Evolutionary conservation across 2,113 vertebrate genomes (phyloP), one percentile per base, ranked within the genome.

Genomic region (Columba livia): DNA sequence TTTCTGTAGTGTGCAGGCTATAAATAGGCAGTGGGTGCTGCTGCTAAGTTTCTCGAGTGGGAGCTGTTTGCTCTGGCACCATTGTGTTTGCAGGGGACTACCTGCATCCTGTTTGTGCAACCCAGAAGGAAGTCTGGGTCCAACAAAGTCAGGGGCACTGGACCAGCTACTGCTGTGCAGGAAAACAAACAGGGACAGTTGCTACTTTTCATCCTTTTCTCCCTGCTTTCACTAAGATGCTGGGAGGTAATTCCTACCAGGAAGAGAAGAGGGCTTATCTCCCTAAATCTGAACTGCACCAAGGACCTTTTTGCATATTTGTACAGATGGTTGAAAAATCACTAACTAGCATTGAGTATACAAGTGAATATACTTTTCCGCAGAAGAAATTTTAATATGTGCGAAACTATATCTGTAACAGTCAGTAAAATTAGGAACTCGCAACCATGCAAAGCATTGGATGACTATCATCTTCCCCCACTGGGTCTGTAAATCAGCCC

Each of bases 41-140:
- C 50, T 51, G 54, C 25, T 60, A 6, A n/a, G 7, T 23, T 29
- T 72, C 36, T 20, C 1, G 4, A 57, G 2, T 26, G 40, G 61
- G 51, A 81, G 60, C 29, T 58, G 19, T 34, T 80, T 77, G 60
- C 74, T 54, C 47, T 13, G 57, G 19, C 1, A 3, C 28, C n/a
- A n/a, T 75, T 69, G 44, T 38, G 26, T 57, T 79, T 64, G 53
- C 38, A 3, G 3, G 15, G 57, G 47, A 31, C 56, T 58, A 15
- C 11, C 70, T n/a, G 53, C 20, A 23, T 19, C 72, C 44, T 65
- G 29, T 29, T 64, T 3, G 5, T 29, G 23, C 62, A 47, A 4
- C 0, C 0, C 31, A 50, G 58, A 29, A 32, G 17, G 53, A 47
- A 74, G 12, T 29, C 54, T 32, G 11, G 9, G 17, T 34, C 20